These are phyloP conservation scores for Coleophora flavipennella DNA, from an alignment of 2,888 invertebrate genomes.

Conservation along the genomic window DNA sequence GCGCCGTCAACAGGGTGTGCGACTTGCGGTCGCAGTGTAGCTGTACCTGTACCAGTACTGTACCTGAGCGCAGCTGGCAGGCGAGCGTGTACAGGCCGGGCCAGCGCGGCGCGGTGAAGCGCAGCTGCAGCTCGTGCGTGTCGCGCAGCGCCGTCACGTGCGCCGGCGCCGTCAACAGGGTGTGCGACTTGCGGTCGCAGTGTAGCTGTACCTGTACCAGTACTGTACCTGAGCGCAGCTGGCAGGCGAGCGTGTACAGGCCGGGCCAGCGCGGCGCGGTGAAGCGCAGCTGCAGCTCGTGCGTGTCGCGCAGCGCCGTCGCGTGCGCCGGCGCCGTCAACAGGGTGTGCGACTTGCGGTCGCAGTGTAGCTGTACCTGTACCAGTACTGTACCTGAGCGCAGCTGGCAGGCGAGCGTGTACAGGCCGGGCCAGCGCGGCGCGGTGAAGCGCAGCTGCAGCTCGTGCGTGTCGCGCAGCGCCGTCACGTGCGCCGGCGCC, in stretches of 20 bases:
- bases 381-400: slow-evolving; percentile 75
- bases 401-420: slow-evolving; percentile 93
- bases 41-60: background rate
- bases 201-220: too few relatives aligned
- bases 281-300: slow-evolving; percentile 96
- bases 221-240: slow-evolving; percentile 82
- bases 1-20: slow-evolving; percentile 91
- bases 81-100: slow-evolving; percentile 93
- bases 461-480: slow-evolving; percentile 90
- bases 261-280: slow-evolving; percentile 96
- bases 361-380: too few relatives aligned
- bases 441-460: slow-evolving; percentile 97
- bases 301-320: slow-evolving; percentile 90
- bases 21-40: slow-evolving; percentile 53
- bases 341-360: slow-evolving; percentile 84
- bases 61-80: slow-evolving; percentile 89
- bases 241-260: slow-evolving; percentile 92
- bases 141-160: slow-evolving; percentile 94
- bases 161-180: slow-evolving; percentile 92
- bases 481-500: slow-evolving; percentile 94
- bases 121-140: slow-evolving; percentile 92
- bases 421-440: slow-evolving; percentile 93
- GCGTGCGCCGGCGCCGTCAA: slow-evolving; percentile 95
- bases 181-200: slow-evolving; percentile 75
- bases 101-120: slow-evolving; percentile 97